Percentiles rank a stretch among this genome's conserved stretches.
Conservation (phyloP, 2,797 vertebrate genomes). For the Enteromius trimaculatus region DNA sequence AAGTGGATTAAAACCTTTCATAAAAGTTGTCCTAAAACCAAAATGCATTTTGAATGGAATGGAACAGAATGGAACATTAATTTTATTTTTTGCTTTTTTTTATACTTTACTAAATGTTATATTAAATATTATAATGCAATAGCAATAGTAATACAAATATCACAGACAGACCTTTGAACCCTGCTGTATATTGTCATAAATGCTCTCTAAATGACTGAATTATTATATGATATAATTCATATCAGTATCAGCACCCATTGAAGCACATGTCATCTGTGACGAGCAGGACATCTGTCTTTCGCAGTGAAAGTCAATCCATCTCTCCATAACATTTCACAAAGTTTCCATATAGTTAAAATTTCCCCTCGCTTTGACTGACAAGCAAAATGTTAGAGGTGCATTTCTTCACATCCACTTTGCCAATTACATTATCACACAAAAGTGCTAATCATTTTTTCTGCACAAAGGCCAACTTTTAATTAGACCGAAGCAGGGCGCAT, state of each 20-base stretch:
- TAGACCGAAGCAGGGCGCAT: slow-evolving; percentile 74
- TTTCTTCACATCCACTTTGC: slow-evolving; percentile 64
- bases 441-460: slow-evolving; percentile 76
- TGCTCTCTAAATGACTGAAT: slow-evolving; percentile 7
- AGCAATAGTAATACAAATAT: not conserved
- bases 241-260: slow-evolving; percentile 3
- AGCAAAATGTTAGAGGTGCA: slow-evolving; percentile 60
- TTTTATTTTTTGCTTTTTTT: not conserved
- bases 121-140: no score
- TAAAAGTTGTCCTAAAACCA: no score
- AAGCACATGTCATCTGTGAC: slow-evolving; percentile 21
- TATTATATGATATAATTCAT: not conserved
- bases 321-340: slow-evolving; percentile 48
- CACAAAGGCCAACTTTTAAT: slow-evolving; percentile 63
- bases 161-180: not conserved
- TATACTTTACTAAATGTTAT: not conserved
- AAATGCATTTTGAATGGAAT: no score
- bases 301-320: slow-evolving; percentile 26
- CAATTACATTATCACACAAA: slow-evolving; percentile 68
- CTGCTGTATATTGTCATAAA: slow-evolving; percentile 8
- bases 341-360: slow-evolving; percentile 61
- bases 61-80: not conserved
- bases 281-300: slow-evolving; percentile 31
- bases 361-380: slow-evolving; percentile 64
- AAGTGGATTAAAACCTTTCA: no score